Base-by-base conservation (phyloP, 2,113 vertebrate genomes). In the Melanerpes aurifrons region DNA sequence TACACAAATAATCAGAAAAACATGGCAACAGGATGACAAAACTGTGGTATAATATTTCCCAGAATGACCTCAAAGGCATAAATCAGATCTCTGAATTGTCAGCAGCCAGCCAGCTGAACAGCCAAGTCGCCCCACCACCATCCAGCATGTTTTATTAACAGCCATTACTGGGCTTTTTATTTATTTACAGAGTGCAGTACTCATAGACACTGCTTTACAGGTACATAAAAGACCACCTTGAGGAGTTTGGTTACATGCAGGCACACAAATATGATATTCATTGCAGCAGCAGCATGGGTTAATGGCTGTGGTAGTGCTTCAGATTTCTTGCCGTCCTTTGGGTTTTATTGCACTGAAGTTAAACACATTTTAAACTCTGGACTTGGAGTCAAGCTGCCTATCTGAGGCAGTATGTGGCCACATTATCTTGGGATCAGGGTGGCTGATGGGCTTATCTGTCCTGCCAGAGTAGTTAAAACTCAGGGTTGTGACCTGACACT, bases 111-210 rank as follows among this genome's bases (percentile, higher is more conserved):
- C 77, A 62, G 82, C 83, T 56, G 45, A 94, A 64, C 64, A 71
- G 72, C 70, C 77, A 89, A 90, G 94, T 53, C 64, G 58, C 82
- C 76, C 72, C 43, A 92, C 47, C 53, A 80, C 47, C 53, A 82
- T 74, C 69, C 70, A 86, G 62, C 47, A 53, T 72, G 40, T 90
- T 96, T 97, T 95, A 93, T 96, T 86, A 91, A 91, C 73, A 3
- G 10, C 84, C 94, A 92, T 94, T 92, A 53, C 67, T 19, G 43
- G 28, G 31, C 69, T 90, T 96, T 90, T 96, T 94, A 93, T 89
- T 96, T 95, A 94, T 96, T 97, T 95, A 95, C 90, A 81, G 93
- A 95, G 89, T 90, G 83, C 72, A 81, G 72, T 45, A 32, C 69
- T 74, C 76, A 81, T 71, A 89, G 81, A 93, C 69, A 26, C 54